Base-by-base conservation (phyloP, 37 sponge, comb jelly and placozoan genomes). In the Axinella damicornis region DNA sequence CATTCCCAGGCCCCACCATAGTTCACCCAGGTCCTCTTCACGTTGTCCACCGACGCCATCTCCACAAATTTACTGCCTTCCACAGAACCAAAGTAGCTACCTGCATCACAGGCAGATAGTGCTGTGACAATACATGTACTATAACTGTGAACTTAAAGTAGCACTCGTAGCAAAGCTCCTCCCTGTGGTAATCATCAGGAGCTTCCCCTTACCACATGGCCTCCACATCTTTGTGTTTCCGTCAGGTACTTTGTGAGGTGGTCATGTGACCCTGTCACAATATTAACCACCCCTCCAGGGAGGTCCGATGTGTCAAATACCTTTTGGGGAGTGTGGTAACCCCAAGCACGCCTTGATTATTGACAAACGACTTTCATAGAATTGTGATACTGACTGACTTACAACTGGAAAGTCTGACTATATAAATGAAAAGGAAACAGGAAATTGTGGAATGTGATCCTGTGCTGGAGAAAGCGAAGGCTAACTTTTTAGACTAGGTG, bases 271-370 rank as follows among this genome's bases (percentile, higher is more conserved):
- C 95, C 97, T 34, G 97, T 97, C 38, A 98, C 84, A 65, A 98
- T 94, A 82, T 98, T 98, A 58, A 98, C 95, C 83, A 98, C 99
- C 71, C 99, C 99, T 41, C 99, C 99, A 54, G 99, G 99, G 2
- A 98, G 80, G 67, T 98, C 99, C 18, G 97, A 96, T 19, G 97
- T 96, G 57, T 94, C 97, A 87, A 98, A 96, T 52, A 98, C 95
- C 97, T 96, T 94, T 40, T 92, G 95, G 72, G 17, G 65, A 17
- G 22, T 35, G 70, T 21, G 61, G 22, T 5, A 27, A 32, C n/a
- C n/a, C n/a, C n/a, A n/a, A n/a, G n/a, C n/a, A n/a, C n/a, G n/a
- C n/a, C n/a, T n/a, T n/a, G n/a, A n/a, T n/a, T n/a, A n/a, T n/a
- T n/a, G n/a, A n/a, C n/a, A n/a, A n/a, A n/a, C n/a, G n/a, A n/a